Evolutionary conservation across 2,888 invertebrate species (phyloP).

Genomic region (Idaea dimidiata): DNA sequence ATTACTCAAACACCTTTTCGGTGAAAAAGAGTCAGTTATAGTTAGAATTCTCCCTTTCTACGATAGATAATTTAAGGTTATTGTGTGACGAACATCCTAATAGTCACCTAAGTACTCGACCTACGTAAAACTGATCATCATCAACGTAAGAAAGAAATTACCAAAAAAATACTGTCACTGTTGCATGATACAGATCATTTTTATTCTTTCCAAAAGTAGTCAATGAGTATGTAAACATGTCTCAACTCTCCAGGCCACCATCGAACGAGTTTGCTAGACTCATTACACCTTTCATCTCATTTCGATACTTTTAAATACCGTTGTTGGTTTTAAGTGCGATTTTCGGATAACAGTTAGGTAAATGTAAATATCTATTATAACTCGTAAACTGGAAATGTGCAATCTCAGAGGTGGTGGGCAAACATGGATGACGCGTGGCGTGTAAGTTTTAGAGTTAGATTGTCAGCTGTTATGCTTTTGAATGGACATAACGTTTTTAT

Average conservation of each 20-base stretch:
- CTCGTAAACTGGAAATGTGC: constrained; percentile 43
- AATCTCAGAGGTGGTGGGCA: constrained; percentile 13
- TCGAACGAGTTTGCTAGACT: constrained; percentile 52
- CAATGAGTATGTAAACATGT: neutral
- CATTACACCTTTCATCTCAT: constrained; percentile 59
- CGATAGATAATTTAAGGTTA: too few species aligned
- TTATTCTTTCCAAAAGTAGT: neutral
- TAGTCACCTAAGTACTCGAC: neutral
- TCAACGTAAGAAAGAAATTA: neutral
- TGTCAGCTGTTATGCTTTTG: too few species aligned
- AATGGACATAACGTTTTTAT: too few species aligned
- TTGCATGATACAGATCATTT: neutral
- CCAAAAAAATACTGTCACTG: neutral
- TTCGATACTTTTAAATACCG: constrained; percentile 59
- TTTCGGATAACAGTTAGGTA: constrained; percentile 58
- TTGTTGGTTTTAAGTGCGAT: constrained; percentile 59
- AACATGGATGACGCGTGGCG: constrained; percentile 38
- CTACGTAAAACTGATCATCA: neutral
- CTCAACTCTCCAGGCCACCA: constrained; percentile 43
- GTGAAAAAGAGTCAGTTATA: too few species aligned
- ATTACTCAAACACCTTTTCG: too few species aligned
- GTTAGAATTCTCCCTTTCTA: too few species aligned
- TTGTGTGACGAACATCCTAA: too few species aligned
- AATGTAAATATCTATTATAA: constrained; percentile 51
- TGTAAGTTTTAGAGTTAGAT: neutral